Evolutionary conservation across 2,113 vertebrate species (phyloP).

Genomic region (Amblyopsis rosae): DNA sequence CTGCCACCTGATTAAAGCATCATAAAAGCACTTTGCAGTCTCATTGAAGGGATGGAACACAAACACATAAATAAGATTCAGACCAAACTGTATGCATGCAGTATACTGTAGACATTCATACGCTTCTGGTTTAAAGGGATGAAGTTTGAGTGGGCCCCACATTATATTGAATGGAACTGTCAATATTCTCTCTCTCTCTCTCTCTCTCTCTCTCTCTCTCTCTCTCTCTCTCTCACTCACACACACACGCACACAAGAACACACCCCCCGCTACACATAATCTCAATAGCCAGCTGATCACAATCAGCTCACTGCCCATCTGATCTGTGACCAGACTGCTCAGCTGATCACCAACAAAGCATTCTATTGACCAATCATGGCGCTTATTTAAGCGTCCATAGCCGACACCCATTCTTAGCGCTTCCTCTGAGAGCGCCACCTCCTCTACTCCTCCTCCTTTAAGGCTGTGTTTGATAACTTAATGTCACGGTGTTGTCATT

Average conservation of each 20-base stretch:
- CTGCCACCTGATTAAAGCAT: constrained; percentile 26
- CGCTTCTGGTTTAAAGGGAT: background rate
- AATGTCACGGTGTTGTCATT: too few species aligned
- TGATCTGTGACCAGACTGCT: too few species aligned
- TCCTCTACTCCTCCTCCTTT: too few species aligned
- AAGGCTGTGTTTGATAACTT: too few species aligned
- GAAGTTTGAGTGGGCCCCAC: background rate
- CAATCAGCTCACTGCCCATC: too few species aligned
- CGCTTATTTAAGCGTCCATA: too few species aligned
- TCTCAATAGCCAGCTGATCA: background rate
- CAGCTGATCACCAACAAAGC: background rate
- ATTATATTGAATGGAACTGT: background rate
- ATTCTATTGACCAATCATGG: too few species aligned
- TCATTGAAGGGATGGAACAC: too few species aligned
- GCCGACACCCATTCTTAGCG: too few species aligned
- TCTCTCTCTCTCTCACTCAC: background rate
- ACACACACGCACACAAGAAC: background rate
- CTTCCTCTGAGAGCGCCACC: too few species aligned
- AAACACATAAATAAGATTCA: background rate
- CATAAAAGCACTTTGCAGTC: constrained; percentile 26
- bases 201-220: background rate
- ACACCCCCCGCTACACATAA: background rate
- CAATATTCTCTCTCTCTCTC: background rate
- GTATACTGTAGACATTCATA: background rate
- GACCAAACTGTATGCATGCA: background rate